Percentiles rank a stretch among this genome's conserved stretches.
These are phyloP conservation scores for Timandra comae DNA, from an alignment of 2,888 invertebrate species.

Conservation along the genomic window DNA sequence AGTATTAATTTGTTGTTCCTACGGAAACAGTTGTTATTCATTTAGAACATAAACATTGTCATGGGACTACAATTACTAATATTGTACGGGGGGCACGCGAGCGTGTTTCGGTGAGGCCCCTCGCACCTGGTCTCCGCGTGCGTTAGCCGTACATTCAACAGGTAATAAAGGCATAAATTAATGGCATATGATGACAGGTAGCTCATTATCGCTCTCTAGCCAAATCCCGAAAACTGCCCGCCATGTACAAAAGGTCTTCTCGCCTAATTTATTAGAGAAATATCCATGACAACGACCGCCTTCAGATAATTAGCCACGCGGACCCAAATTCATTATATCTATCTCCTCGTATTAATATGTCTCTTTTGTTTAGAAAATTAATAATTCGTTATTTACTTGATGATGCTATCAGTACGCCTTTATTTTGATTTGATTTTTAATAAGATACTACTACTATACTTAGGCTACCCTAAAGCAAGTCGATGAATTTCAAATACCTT, in stretches of 20 bases:
- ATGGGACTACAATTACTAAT: too few relatives aligned
- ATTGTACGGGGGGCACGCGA: too few relatives aligned
- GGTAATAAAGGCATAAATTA: constrained; percentile 42
- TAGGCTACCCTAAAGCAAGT: too few relatives aligned
- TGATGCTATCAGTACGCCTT: too few relatives aligned
- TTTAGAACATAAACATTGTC: too few relatives aligned
- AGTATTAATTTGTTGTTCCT: too few relatives aligned
- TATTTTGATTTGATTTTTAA: too few relatives aligned
- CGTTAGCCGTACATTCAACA: constrained; percentile 36
- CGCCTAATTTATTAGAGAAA: constrained; percentile 49
- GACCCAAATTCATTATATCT: constrained; percentile 22
- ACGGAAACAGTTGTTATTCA: too few relatives aligned
- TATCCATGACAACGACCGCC: constrained; percentile 37
- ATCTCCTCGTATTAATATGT: constrained; percentile 18
- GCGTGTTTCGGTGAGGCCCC: too few relatives aligned
- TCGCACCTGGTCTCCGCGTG: constrained; percentile 14
- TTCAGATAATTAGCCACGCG: constrained; percentile 35
- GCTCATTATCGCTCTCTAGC: constrained; percentile 47
- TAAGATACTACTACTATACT: too few relatives aligned
- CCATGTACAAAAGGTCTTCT: constrained; percentile 40
- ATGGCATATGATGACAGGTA: constrained; percentile 46
- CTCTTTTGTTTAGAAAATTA: constrained; percentile 20
- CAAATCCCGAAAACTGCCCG: constrained; percentile 45
- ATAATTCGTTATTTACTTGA: constrained; percentile 12
- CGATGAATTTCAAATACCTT: too few relatives aligned